These are phyloP conservation scores for Falco berigora DNA, from an alignment of 2,797 vertebrate species.

Conservation along the genomic window DNA sequence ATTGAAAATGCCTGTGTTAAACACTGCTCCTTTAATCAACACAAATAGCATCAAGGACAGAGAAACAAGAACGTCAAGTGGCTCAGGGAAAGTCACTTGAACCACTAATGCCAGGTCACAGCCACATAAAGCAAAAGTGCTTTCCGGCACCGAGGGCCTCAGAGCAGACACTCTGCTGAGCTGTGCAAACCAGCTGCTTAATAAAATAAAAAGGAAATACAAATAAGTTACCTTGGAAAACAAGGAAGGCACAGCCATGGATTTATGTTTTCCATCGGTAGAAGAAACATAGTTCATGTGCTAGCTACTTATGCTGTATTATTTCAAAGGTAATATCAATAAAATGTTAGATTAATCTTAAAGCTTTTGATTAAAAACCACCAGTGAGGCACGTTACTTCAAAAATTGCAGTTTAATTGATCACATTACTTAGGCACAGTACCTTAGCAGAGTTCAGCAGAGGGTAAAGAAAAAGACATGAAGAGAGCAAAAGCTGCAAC, in stretches of 20 bases:
- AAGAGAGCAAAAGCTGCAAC: background rate
- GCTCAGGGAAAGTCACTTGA: background rate
- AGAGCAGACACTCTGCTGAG: background rate
- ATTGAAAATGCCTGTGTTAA: background rate
- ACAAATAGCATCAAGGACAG: background rate
- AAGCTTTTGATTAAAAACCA: background rate
- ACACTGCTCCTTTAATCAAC: background rate
- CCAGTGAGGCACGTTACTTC: background rate
- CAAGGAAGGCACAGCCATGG: background rate
- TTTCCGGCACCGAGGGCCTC: background rate
- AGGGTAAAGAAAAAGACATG: background rate
- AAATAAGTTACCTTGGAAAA: background rate
- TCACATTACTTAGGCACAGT: background rate
- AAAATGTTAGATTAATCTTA: background rate
- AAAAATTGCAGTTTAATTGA: background rate
- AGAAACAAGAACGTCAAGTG: background rate
- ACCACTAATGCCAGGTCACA: background rate
- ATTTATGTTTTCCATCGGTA: background rate
- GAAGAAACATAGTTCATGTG: background rate
- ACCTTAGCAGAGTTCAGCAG: background rate
- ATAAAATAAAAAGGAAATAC: background rate
- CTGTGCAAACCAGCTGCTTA: background rate
- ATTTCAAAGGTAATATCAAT: background rate
- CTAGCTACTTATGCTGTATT: background rate
- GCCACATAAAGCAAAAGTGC: background rate